Evolutionary conservation across 2,113 vertebrate genomes (phyloP).

Genomic region (Atherinomorus stipes): DNA sequence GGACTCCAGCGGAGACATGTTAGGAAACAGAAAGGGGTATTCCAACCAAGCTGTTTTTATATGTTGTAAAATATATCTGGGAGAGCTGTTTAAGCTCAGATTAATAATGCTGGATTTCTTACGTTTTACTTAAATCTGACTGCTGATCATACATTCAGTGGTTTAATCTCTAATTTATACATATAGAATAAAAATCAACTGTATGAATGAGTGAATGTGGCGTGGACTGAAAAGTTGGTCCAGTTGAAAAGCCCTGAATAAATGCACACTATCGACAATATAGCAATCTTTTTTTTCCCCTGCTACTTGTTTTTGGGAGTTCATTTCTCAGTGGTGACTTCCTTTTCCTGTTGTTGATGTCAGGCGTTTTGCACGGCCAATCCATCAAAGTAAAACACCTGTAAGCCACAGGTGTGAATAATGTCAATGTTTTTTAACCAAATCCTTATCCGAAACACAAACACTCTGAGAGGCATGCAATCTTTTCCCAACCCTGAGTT

Average conservation of each 20-base stretch:
- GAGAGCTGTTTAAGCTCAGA: too few species aligned
- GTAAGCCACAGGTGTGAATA: background rate
- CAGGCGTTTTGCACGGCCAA: background rate
- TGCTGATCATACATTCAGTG: background rate
- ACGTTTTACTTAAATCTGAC: too few species aligned
- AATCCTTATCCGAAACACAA: background rate
- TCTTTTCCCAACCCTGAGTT: background rate
- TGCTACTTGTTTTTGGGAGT: slow-evolving; percentile 12
- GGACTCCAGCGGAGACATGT: background rate
- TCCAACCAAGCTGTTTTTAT: too few species aligned
- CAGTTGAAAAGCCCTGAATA: background rate
- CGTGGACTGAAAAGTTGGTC: background rate
- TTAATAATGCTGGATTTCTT: background rate
- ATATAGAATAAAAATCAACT: background rate
- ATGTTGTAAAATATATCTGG: too few species aligned
- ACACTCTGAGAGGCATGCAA: background rate
- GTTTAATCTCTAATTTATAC: background rate
- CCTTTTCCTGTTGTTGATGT: slow-evolving; percentile 32
- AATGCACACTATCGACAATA: background rate
- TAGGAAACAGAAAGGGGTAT: too few species aligned
- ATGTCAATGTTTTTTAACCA: background rate
- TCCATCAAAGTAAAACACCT: background rate
- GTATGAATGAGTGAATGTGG: background rate
- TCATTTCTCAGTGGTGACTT: slow-evolving; percentile 11
- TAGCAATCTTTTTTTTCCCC: background rate